These are phyloP conservation scores for Cataglyphis hispanica DNA, from an alignment of 1,140 invertebrate genomes.

Conservation along the genomic window DNA sequence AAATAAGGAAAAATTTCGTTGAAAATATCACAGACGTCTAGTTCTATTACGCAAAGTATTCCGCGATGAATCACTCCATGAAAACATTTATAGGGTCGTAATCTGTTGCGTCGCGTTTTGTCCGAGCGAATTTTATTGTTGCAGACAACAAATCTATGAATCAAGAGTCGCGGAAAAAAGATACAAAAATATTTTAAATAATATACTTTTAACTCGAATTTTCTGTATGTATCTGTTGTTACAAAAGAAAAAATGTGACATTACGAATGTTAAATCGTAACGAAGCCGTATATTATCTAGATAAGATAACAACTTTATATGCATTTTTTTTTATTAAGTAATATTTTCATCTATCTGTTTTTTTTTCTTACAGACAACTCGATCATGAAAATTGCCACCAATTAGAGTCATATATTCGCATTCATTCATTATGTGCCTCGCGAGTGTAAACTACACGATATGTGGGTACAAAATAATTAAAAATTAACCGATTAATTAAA, in stretches of 20 bases:
- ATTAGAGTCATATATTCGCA: neutral
- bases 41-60: neutral
- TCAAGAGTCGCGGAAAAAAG: neutral
- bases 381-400: neutral
- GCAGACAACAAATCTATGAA: neutral
- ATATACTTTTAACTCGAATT: neutral
- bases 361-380: neutral
- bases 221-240: too few species aligned
- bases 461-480: conserved; percentile 5
- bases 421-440: conserved; percentile 47
- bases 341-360: neutral
- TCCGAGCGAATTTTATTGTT: conserved; percentile 2
- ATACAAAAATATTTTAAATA: neutral
- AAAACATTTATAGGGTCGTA: conserved; percentile 18
- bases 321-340: neutral
- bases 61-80: conserved; percentile 8
- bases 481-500: conserved; percentile 62
- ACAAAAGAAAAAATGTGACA: neutral
- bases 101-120: conserved; percentile 12
- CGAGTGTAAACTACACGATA: neutral
- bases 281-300: too few species aligned
- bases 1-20: neutral
- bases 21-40: neutral
- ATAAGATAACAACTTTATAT: neutral
- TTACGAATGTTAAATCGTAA: neutral